A percentile compares a stretch with the other conserved stretches of the same genome.
Conservation (phyloP, 2,888 invertebrate species). For the Lasioglossum leucozonium region DNA sequence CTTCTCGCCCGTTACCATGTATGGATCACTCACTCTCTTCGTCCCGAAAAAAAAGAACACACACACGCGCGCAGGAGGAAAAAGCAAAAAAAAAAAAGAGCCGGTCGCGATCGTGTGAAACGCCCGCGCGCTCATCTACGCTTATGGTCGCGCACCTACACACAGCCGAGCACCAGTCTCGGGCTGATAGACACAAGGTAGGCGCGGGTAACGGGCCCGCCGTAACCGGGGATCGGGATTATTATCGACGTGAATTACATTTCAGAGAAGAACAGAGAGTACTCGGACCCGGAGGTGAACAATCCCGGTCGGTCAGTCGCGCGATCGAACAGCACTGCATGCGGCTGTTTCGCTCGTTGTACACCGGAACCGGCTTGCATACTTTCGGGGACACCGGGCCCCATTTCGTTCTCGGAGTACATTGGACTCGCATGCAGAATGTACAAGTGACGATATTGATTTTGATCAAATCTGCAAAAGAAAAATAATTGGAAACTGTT, state of each 20-base stretch:
- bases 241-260: constrained; percentile 52
- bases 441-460: no score
- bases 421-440: neutral
- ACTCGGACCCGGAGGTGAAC: neutral
- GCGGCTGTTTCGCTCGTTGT: neutral
- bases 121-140: constrained; percentile 46
- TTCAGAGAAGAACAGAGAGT: constrained; percentile 17
- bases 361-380: neutral
- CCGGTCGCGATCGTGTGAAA: constrained; percentile 42
- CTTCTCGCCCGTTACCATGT: constrained; percentile 78
- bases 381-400: neutral
- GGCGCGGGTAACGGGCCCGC: constrained; percentile 56
- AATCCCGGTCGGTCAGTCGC: constrained; percentile 19
- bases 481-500: no score
- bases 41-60: constrained; percentile 54
- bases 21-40: constrained; percentile 76
- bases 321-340: neutral
- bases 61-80: no score
- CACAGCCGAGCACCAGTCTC: constrained; percentile 10
- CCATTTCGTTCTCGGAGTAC: neutral
- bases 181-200: constrained; percentile 50
- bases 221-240: constrained; percentile 55
- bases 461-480: no score
- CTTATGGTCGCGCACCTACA: constrained; percentile 25
- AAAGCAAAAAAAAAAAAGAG: constrained; percentile 15